These are phyloP conservation scores for Rafetus swinhoei DNA, from an alignment of 2,113 vertebrate species.

Conservation along the genomic window DNA sequence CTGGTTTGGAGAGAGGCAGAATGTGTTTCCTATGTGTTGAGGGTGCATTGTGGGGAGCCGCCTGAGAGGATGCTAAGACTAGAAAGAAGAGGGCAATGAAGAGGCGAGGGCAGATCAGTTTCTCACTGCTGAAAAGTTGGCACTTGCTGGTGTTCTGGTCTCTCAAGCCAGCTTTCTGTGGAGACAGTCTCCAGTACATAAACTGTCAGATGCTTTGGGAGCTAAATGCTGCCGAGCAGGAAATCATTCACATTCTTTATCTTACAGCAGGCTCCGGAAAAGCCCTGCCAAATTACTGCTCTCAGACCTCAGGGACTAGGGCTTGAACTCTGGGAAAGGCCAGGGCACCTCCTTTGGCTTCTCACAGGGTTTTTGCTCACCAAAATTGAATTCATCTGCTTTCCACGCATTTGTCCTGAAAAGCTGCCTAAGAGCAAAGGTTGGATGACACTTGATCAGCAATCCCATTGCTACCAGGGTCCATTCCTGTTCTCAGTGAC, in stretches of 20 bases:
- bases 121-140: background rate
- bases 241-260: constrained; percentile 77
- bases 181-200: constrained; percentile 19
- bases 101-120: background rate
- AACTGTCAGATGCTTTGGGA: constrained; percentile 57
- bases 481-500: constrained; percentile 30
- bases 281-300: constrained; percentile 43
- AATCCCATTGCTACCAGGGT: constrained; percentile 30
- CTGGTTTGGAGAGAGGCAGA: background rate
- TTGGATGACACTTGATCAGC: constrained; percentile 22
- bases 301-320: constrained; percentile 19
- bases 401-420: constrained; percentile 28
- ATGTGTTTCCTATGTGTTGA: background rate
- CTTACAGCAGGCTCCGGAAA: constrained; percentile 47
- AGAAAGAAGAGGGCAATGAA: background rate
- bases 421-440: constrained; percentile 32
- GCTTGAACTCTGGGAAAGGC: constrained; percentile 21
- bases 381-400: constrained; percentile 33
- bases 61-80: background rate
- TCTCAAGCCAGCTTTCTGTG: constrained; percentile 48
- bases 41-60: background rate
- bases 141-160: background rate
- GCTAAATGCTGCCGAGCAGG: constrained; percentile 62
- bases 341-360: background rate
- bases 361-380: constrained; percentile 26